Evolutionary conservation across 2,888 invertebrate species (phyloP).

Genomic region (Venustoraphidia nigricollis): DNA sequence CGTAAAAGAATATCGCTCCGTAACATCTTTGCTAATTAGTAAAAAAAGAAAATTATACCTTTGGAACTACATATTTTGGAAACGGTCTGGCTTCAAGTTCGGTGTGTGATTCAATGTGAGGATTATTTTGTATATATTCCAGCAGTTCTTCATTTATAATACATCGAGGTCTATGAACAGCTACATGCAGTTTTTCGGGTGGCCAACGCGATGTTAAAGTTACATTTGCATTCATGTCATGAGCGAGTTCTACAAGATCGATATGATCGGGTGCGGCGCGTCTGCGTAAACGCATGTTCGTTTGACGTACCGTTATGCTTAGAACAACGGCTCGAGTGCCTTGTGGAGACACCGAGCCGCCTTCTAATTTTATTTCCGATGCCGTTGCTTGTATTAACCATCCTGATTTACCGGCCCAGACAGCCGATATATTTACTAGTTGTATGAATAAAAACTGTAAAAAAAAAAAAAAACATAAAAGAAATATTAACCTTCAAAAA

Average conservation of each 20-base stretch:
- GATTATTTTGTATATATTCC: conserved; percentile 10
- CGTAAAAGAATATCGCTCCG: no score
- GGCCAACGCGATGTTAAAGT: conserved; percentile 32
- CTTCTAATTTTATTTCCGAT: conserved; percentile 50
- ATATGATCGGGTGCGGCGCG: conserved; percentile 27
- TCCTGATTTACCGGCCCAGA: conserved; percentile 46
- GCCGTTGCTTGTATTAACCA: conserved; percentile 58
- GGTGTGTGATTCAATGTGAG: neutral
- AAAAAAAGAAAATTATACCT: no score
- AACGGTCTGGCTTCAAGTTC: no score
- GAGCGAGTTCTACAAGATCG: conserved; percentile 53
- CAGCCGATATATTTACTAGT: conserved; percentile 53
- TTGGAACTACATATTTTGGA: no score
- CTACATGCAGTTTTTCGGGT: conserved; percentile 3
- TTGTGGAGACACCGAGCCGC: conserved; percentile 51
- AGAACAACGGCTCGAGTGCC: conserved; percentile 57
- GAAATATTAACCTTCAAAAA: no score
- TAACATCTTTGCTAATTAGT: no score
- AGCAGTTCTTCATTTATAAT: conserved; percentile 27
- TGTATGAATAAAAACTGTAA: conserved; percentile 73
- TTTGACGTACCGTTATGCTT: conserved; percentile 47
- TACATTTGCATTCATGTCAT: conserved; percentile 59
- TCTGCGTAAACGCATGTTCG: conserved; percentile 39
- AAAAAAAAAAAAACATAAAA: no score
- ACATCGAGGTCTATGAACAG: conserved; percentile 1